Evolutionary conservation across 2,113 vertebrate genomes (phyloP), one percentile per base, ranked within the genome.

Genomic region (Alaudala cheleensis): DNA sequence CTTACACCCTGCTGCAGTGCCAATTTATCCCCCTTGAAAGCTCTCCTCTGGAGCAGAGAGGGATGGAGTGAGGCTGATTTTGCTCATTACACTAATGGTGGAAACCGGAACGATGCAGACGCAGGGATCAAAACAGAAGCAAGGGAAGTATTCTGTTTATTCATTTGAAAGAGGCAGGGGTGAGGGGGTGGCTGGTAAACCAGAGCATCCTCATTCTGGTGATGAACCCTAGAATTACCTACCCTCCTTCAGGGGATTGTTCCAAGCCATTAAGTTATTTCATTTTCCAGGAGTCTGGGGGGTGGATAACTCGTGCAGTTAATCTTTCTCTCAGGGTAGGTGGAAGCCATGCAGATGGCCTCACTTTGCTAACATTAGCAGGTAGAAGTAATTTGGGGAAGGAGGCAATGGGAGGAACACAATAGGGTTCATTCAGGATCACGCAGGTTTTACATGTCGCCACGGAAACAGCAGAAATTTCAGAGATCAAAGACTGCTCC

Each of bases 401-500:
- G 90, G 67, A 64, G 64, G 64, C 7, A 4, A 64, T 37, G 70
- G 81, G 49, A 61, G 60, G 33, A 65, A 53, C 80, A 97, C 96
- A 97, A 71, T 64, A 42, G 66, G 33, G 40, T 34, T 90, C 92
- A 90, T 98, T 97, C 91, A 97, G 4, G 18, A 65, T 86, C 58
- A 10, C 2, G 0, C 1, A 4, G 74, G 78, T 53, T 88, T 17
- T 44, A 12, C 31, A 16, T 74, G 92, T 97, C 11, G 0, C 92
- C 96, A 69, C 5, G 14, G 95, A 86, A 95, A 96, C 64, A 2
- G 82, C 90, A 93, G 92, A 83, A 88, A 62, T 89, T 82, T 90
- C 51, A 64, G 82, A 92, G 83, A 96, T 97, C 95, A 97, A 97
- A 98, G 87, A 28, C 71, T 69, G 88, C 71, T 65, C 65, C 76